phyloP scores from a whole-genome alignment of 2,113 vertebrate species.

The Trichechus manatus region DNA sequence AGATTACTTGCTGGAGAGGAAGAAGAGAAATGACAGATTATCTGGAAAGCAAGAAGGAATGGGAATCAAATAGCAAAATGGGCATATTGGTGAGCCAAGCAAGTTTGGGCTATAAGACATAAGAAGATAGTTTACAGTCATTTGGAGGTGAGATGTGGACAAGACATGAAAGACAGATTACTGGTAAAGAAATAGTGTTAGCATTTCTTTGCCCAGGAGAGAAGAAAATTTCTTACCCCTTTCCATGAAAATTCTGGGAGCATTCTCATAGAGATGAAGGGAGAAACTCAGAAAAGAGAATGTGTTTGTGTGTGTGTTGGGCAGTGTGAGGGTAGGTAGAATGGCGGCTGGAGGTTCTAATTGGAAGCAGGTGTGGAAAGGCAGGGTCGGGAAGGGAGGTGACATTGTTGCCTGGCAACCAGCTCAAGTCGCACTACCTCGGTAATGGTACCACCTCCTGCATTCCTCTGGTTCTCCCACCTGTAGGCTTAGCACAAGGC shows the following conservation, averaged over 20 bases:
- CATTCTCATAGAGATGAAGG: not conserved
- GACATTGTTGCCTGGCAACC: not conserved
- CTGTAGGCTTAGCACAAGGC: not conserved
- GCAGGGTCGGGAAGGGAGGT: rapidly evolving
- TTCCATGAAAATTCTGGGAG: not conserved
- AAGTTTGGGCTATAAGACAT: not conserved
- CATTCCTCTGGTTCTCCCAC: not conserved
- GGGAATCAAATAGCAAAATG: not conserved
- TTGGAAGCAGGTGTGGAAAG: not conserved
- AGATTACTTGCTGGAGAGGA: not conserved
- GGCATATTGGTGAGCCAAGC: not conserved
- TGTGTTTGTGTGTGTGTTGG: not conserved
- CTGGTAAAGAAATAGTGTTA: not conserved
- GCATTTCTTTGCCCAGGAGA: not conserved
- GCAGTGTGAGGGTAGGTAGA: not conserved
- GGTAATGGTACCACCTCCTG: not conserved
- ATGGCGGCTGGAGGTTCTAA: not conserved
- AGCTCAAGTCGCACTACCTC: not conserved
- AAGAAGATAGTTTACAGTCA: not conserved
- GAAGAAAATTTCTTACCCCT: not conserved
- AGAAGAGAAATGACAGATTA: not conserved
- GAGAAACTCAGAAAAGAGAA: not conserved
- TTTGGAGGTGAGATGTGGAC: not conserved
- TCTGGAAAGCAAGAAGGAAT: constrained; percentile 15
- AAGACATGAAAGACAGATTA: not conserved